These are phyloP conservation scores for Drosophila insularis DNA, from an alignment of 1,140 invertebrate genomes.

Conservation along the genomic window DNA sequence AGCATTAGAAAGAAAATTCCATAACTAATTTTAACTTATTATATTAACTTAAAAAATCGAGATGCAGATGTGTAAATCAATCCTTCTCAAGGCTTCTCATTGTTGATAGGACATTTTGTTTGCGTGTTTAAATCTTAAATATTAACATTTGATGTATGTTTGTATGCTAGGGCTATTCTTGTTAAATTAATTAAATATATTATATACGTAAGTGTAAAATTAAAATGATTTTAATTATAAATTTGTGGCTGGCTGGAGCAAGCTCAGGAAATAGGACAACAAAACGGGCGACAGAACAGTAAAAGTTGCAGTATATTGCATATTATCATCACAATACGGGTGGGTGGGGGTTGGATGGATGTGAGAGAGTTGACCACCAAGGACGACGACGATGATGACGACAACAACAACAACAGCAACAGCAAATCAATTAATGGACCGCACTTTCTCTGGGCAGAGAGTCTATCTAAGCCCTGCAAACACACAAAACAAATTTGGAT, in stretches of 20 bases:
- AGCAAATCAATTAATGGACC: not conserved
- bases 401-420: not conserved
- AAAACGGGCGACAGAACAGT: not conserved
- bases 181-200: conserved; percentile 5
- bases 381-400: not conserved
- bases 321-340: too few species aligned
- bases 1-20: not conserved
- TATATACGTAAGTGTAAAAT: conserved; percentile 1
- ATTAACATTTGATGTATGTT: conserved; percentile 9
- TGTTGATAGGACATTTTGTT: conserved; percentile 2
- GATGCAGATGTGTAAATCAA: not conserved
- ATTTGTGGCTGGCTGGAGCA: not conserved
- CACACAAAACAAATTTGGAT: conserved; percentile 3
- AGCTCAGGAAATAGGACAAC: not conserved
- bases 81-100: conserved; percentile 2
- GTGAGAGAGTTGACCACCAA: not conserved
- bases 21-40: not conserved
- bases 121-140: not conserved
- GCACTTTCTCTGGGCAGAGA: not conserved
- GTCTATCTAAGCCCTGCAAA: conserved; percentile 6
- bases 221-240: not conserved
- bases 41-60: conserved; percentile 5
- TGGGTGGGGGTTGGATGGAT: too few species aligned
- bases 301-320: not conserved
- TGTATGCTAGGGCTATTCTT: not conserved